phyloP scores from a whole-genome alignment of 2,113 vertebrate genomes.

The Acinonyx jubatus region DNA sequence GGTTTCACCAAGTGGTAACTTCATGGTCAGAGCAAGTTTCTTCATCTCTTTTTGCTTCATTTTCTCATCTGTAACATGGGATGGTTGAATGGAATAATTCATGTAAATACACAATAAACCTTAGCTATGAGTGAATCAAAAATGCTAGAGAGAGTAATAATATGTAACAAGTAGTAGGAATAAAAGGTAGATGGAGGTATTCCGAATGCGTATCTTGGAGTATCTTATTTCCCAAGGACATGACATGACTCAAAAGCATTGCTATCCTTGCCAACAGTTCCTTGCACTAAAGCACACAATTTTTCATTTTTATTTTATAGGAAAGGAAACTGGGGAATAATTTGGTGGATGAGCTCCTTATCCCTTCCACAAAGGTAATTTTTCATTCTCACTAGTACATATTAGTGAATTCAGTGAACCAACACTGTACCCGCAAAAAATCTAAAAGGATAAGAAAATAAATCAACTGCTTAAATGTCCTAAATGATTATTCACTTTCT shows the following conservation, averaged over 20 bases:
- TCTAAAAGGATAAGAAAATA: not conserved
- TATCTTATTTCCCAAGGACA: not conserved
- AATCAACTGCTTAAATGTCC: not conserved
- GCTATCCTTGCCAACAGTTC: not conserved
- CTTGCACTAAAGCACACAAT: not conserved
- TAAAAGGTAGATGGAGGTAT: not conserved
- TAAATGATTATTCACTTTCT: not conserved
- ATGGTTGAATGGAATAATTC: not conserved
- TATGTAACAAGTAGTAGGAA: not conserved
- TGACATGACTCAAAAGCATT: not conserved
- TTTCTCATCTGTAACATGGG: constrained; percentile 3
- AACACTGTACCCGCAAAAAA: not conserved
- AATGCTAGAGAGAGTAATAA: not conserved
- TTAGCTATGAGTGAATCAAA: not conserved
- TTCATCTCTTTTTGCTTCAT: constrained; percentile 9
- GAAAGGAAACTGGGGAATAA: not conserved
- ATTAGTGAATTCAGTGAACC: not conserved
- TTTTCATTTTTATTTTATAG: not conserved
- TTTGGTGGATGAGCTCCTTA: not conserved
- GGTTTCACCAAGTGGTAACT: not conserved
- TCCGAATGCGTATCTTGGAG: not conserved
- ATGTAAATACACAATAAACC: not conserved
- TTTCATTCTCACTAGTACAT: not conserved
- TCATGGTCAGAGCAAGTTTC: not conserved
- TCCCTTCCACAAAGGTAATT: not conserved